Evolutionary conservation across 2,113 vertebrate species (phyloP).

Genomic region (Passer domesticus): DNA sequence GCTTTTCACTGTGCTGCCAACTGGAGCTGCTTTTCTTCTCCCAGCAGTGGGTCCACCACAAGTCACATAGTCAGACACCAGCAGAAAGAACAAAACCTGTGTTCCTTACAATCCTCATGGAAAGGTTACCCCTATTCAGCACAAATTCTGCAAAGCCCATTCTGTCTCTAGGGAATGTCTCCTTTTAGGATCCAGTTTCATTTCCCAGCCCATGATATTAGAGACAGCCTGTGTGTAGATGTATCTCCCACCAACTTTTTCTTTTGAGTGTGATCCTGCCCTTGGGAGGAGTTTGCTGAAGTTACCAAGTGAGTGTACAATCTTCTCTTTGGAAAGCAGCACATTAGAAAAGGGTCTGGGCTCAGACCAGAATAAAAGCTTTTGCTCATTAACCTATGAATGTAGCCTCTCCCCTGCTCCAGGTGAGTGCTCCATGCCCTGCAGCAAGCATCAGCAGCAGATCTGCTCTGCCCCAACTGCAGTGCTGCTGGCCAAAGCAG

Average conservation of each 20-base stretch:
- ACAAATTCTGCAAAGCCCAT: neutral
- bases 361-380: neutral
- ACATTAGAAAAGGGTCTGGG: accelerated
- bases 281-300: neutral
- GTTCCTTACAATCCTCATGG: neutral
- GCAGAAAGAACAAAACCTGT: neutral
- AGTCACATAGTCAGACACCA: neutral
- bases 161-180: neutral
- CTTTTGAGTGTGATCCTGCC: neutral
- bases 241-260: neutral
- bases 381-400: neutral
- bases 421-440: neutral
- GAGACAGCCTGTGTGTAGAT: neutral
- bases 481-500: neutral
- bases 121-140: neutral
- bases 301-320: neutral
- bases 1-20: neutral
- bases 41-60: neutral
- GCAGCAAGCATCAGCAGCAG: neutral
- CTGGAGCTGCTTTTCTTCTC: neutral
- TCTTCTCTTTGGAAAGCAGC: neutral
- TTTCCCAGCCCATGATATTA: neutral
- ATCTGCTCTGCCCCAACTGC: neutral
- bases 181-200: neutral
- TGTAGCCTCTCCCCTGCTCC: neutral